phyloP scores from a whole-genome alignment of 2,113 vertebrate genomes.

The Pygoscelis antarcticus region DNA sequence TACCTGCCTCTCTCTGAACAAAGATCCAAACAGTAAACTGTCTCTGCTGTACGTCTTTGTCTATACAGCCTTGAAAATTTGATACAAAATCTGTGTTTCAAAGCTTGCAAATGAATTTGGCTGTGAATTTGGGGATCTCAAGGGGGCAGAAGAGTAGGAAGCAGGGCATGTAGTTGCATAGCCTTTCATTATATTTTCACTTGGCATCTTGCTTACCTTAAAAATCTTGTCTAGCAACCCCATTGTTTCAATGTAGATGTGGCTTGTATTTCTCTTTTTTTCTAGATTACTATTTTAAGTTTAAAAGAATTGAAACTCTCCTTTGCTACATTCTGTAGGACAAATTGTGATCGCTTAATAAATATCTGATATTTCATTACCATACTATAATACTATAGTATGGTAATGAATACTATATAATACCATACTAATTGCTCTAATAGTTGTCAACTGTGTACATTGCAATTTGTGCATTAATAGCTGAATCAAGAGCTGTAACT shows the following conservation, averaged over 20 bases:
- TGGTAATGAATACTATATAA: no score
- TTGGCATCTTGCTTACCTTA: not conserved
- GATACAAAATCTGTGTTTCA: not conserved
- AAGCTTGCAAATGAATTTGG: not conserved
- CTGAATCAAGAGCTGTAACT: not conserved
- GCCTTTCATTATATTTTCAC: not conserved
- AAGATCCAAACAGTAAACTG: not conserved
- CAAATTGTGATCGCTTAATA: not conserved
- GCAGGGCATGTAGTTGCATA: not conserved
- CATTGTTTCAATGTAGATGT: not conserved
- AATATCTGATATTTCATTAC: not conserved
- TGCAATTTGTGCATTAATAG: not conserved
- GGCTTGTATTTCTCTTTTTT: not conserved
- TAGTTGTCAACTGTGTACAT: not conserved
- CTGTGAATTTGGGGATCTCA: not conserved
- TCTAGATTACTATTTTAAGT: not conserved
- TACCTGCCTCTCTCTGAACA: not conserved
- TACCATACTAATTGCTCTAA: not conserved
- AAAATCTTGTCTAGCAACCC: not conserved
- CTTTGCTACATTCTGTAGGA: not conserved
- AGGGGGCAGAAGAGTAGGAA: not conserved
- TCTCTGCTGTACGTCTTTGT: not conserved
- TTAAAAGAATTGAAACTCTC: not conserved
- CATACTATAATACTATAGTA: not conserved
- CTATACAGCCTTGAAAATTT: not conserved